These are phyloP conservation scores for Tetrax tetrax DNA, from an alignment of 2,113 vertebrate genomes.

Conservation along the genomic window DNA sequence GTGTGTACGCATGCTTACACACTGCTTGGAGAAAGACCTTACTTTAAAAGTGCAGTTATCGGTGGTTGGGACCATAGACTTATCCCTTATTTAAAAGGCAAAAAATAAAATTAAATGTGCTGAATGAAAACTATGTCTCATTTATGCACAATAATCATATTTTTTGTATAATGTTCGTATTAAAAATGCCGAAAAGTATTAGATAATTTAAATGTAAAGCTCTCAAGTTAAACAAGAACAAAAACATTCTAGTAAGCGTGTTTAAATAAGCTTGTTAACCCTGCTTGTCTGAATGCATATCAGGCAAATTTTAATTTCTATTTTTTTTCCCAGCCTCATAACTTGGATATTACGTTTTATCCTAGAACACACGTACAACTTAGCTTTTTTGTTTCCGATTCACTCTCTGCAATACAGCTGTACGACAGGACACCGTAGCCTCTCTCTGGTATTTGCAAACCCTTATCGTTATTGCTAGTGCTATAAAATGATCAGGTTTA, in stretches of 20 bases:
- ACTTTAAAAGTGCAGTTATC: not conserved
- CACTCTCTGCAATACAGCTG: not conserved
- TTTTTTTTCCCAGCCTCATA: not conserved
- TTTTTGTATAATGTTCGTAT: not conserved
- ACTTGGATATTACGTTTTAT: conserved; percentile 10
- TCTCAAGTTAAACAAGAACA: conserved; percentile 44
- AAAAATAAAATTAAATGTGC: conserved; percentile 25
- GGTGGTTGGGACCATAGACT: not conserved
- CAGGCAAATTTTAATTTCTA: conserved; percentile 20
- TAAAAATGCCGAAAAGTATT: conserved; percentile 7
- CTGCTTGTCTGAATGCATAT: conserved; percentile 34
- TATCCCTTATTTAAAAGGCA: not conserved
- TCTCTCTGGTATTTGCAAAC: conserved; percentile 28
- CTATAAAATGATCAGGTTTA: conserved; percentile 25
- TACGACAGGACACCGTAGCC: not conserved
- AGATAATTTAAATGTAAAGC: conserved; percentile 23
- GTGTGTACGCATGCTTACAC: not conserved
- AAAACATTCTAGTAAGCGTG: conserved; percentile 29
- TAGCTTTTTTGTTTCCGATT: not conserved
- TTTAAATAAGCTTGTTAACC: conserved; percentile 33
- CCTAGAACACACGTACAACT: not conserved
- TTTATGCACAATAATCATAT: not conserved
- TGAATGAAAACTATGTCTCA: not conserved
- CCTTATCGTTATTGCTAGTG: not conserved
- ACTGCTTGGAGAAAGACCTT: not conserved